A percentile compares a stretch with the other conserved stretches of the same genome.
phyloP scores from a whole-genome alignment of 2,797 vertebrate genomes.

The Bradypus variegatus region DNA sequence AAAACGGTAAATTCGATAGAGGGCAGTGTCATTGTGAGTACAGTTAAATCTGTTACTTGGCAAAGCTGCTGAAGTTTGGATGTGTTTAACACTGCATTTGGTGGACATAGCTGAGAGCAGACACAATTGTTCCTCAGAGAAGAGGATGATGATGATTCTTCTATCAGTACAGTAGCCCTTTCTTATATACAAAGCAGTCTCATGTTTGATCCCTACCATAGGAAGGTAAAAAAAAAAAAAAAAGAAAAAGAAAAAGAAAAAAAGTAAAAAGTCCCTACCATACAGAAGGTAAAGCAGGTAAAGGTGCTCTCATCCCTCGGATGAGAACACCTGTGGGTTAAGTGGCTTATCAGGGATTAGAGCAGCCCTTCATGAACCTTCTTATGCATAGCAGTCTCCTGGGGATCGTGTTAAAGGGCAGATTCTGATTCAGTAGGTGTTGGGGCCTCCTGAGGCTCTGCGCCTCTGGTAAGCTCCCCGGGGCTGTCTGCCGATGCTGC shows the following conservation, averaged over 20 bases:
- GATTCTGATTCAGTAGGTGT: not conserved
- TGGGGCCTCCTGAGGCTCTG: not conserved
- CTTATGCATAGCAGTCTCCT: not conserved
- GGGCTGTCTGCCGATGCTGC: too few relatives aligned
- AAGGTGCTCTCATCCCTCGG: not conserved
- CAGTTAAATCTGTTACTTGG: not conserved
- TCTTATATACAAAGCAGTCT: not conserved
- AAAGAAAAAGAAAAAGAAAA: too few relatives aligned
- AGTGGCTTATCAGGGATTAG: not conserved
- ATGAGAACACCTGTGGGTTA: too few relatives aligned
- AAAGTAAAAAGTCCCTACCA: too few relatives aligned
- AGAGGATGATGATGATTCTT: not conserved
- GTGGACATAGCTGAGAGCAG: not conserved
- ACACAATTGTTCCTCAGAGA: not conserved
- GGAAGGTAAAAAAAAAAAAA: not conserved
- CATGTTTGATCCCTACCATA: fast-evolving
- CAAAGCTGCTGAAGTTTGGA: not conserved
- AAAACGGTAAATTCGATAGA: not conserved
- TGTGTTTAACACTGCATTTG: not conserved
- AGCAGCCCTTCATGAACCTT: not conserved
- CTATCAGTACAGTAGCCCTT: not conserved
- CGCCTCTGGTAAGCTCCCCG: not conserved
- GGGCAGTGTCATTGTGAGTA: not conserved
- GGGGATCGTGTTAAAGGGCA: not conserved
- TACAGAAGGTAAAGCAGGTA: not conserved